Evolutionary conservation across 2,113 vertebrate species (phyloP).

Genomic region (Cathartes aura): DNA sequence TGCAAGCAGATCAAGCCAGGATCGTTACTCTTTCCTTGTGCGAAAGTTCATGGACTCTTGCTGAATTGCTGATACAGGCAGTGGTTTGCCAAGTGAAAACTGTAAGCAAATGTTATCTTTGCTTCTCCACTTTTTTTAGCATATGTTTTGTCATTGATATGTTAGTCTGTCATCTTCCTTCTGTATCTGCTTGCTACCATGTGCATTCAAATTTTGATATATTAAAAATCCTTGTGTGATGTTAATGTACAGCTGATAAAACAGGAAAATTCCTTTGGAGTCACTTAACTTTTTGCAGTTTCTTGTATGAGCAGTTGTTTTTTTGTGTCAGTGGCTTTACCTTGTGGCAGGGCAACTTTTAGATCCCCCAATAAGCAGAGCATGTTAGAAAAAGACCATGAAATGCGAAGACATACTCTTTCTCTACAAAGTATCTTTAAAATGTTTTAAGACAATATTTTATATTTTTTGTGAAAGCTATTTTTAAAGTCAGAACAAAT

Average conservation of each 20-base stretch:
- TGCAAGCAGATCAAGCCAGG: background rate
- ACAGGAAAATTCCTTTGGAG: background rate
- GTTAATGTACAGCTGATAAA: background rate
- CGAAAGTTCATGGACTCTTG: background rate
- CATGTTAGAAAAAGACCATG: background rate
- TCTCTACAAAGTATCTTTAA: background rate
- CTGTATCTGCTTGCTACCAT: background rate
- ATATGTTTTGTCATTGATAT: background rate
- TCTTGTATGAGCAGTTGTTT: background rate
- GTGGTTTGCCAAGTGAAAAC: background rate
- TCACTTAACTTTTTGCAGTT: background rate
- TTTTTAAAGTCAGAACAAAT: background rate
- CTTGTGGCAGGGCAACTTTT: background rate
- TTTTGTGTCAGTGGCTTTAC: background rate
- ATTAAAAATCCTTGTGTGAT: background rate
- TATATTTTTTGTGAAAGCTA: background rate
- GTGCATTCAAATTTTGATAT: background rate
- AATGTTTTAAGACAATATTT: background rate
- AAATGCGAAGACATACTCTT: background rate
- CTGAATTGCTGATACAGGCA: background rate
- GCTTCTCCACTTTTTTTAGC: background rate
- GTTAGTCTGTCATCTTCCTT: background rate
- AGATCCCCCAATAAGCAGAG: background rate
- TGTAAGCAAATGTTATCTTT: constrained; percentile 5
- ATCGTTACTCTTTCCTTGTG: background rate